A percentile compares a stretch with the other conserved stretches of the same genome.
These are phyloP conservation scores for Chrysina gloriosa DNA, from an alignment of 2,888 invertebrate species.

Conservation along the genomic window DNA sequence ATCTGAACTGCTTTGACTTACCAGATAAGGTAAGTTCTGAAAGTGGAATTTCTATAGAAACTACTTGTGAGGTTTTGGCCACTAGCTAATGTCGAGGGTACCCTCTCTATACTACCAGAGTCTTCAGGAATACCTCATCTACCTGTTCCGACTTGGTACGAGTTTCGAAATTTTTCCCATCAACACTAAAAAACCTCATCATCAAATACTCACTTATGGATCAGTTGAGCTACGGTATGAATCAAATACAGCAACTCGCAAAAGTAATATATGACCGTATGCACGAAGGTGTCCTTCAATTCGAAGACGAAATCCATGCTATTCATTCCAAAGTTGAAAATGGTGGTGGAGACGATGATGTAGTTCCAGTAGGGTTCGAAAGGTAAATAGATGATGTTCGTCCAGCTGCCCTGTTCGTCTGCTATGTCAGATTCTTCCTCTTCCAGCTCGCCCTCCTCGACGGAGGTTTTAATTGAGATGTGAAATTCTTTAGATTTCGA, in stretches of 20 bases:
- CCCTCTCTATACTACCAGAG: too few relatives aligned
- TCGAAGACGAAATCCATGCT: constrained; percentile 40
- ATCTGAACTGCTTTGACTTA: too few relatives aligned
- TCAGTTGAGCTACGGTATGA: constrained; percentile 39
- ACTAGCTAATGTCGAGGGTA: too few relatives aligned
- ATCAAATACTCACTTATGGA: constrained; percentile 44
- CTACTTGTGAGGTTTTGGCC: too few relatives aligned
- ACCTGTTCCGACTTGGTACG: too few relatives aligned
- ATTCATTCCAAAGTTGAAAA: constrained; percentile 39
- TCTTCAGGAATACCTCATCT: too few relatives aligned
- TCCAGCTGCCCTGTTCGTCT: constrained; percentile 30
- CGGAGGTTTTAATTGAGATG: not conserved
- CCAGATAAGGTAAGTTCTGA: too few relatives aligned
- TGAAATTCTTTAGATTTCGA: not conserved
- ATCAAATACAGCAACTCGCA: constrained; percentile 37
- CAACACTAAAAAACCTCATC: not conserved
- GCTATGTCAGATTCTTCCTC: not conserved
- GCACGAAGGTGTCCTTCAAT: not conserved
- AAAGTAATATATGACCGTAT: constrained; percentile 29
- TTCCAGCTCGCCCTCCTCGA: not conserved
- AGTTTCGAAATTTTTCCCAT: too few relatives aligned
- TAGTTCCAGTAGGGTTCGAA: constrained; percentile 43
- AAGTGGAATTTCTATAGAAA: too few relatives aligned
- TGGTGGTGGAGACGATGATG: constrained; percentile 30
- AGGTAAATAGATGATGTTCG: constrained; percentile 47